Percentiles rank a stretch among this genome's conserved stretches.
Conservation (phyloP, 2,797 vertebrate genomes). For the Danio albolineatus region DNA sequence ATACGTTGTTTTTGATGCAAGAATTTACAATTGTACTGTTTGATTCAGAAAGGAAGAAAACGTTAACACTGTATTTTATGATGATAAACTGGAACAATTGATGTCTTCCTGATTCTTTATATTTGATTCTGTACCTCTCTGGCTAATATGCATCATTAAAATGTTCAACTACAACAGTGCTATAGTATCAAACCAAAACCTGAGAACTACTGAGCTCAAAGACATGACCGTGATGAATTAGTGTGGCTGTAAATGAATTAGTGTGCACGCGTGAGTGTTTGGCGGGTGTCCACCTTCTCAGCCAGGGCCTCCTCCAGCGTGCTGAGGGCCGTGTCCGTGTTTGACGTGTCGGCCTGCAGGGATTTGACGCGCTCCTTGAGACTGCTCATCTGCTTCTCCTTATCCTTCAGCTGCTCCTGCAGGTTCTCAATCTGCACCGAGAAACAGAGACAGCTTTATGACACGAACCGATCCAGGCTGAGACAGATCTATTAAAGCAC, state of each 20-base stretch:
- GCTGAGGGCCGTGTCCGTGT: slow-evolving; percentile 94
- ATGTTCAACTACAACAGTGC: too few species aligned
- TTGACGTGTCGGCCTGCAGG: slow-evolving; percentile 92
- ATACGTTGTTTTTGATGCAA: too few species aligned
- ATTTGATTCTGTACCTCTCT: too few species aligned
- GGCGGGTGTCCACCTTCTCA: slow-evolving; percentile 83
- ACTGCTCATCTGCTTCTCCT: slow-evolving; percentile 94
- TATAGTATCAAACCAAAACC: background rate
- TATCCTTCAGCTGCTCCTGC: slow-evolving; percentile 94
- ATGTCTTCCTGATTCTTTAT: too few species aligned
- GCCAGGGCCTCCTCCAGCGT: slow-evolving; percentile 95
- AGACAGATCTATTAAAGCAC: slow-evolving; percentile 40
- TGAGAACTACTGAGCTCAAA: background rate
- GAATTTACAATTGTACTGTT: too few species aligned
- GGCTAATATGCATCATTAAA: too few species aligned
- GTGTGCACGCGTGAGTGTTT: background rate
- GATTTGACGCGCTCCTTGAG: slow-evolving; percentile 95
- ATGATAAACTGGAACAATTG: too few species aligned
- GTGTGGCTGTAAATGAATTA: background rate
- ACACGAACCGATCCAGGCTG: slow-evolving; percentile 21
- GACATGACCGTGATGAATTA: background rate
- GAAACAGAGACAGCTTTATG: slow-evolving; percentile 9
- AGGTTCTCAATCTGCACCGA: slow-evolving; percentile 92
- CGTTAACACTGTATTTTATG: too few species aligned
- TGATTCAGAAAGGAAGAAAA: too few species aligned